Percentiles rank a stretch among this genome's conserved stretches.
Evolutionary conservation across 2,113 vertebrate genomes (phyloP).

Genomic region (Ursus arctos): DNA sequence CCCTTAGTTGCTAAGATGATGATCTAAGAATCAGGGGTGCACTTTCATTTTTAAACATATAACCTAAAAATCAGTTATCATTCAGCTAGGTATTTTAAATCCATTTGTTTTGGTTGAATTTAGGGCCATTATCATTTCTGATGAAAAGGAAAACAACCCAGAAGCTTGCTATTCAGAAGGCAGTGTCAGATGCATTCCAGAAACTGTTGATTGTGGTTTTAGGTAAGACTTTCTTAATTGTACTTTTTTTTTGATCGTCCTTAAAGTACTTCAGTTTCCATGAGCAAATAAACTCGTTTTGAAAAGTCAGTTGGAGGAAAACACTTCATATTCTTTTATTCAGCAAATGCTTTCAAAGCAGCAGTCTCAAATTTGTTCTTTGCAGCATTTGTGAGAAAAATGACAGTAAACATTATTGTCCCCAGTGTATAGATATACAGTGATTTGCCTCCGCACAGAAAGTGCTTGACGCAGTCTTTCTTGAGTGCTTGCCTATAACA

Average conservation of each 20-base stretch:
- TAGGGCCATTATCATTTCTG: conserved; percentile 84
- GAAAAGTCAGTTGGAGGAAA: conserved; percentile 42
- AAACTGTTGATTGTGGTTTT: conserved; percentile 88
- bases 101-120: conserved; percentile 35
- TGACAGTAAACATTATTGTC: neutral
- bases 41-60: neutral
- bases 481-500: neutral
- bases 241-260: neutral
- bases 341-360: neutral
- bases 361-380: neutral
- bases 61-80: neutral
- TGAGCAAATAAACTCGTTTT: neutral
- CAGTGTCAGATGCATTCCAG: conserved; percentile 88
- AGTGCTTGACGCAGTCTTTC: neutral
- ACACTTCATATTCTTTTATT: neutral
- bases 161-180: conserved; percentile 87
- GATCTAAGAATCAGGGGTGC: neutral
- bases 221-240: conserved; percentile 79
- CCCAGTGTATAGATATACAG: neutral
- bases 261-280: neutral
- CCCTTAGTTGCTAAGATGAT: neutral
- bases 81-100: neutral
- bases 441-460: neutral
- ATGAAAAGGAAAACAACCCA: conserved; percentile 81
- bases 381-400: neutral